Conservation (phyloP, 2,113 vertebrate genomes). For the Microcebus murinus region DNA sequence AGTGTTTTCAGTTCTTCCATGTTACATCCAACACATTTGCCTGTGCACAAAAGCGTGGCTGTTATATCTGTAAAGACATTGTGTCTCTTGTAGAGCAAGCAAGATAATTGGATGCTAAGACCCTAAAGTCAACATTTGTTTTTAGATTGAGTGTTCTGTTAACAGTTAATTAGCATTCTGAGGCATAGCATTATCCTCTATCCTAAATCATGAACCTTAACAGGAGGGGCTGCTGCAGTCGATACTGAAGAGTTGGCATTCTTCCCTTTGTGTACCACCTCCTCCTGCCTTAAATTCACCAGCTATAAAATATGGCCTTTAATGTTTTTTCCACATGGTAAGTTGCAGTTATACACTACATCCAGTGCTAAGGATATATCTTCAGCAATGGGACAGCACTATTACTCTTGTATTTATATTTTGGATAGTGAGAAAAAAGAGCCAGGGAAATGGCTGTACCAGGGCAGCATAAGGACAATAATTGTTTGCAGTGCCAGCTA, state of each 20-base stretch:
- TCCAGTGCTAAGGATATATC: conserved; percentile 30
- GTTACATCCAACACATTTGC: not conserved
- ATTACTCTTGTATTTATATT: not conserved
- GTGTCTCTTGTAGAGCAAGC: not conserved
- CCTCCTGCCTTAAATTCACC: not conserved
- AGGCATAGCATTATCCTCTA: not conserved
- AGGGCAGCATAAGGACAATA: not conserved
- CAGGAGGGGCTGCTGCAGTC: not conserved
- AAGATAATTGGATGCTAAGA: conserved; percentile 40
- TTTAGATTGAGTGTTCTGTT: not conserved
- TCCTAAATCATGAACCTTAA: conserved; percentile 40
- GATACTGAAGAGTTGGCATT: not conserved
- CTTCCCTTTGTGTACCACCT: not conserved
- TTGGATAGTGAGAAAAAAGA: not conserved
- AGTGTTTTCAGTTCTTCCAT: not conserved
- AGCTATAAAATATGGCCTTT: conserved; percentile 23
- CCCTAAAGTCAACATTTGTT: conserved; percentile 41
- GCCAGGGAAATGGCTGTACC: not conserved
- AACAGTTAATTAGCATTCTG: not conserved
- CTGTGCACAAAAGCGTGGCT: not conserved
- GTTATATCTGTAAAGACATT: not conserved
- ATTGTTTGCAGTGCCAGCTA: not conserved
- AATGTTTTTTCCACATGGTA: conserved; percentile 39
- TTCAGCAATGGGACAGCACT: conserved; percentile 60
- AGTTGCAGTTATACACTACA: rapidly evolving